Conservation (phyloP, 1,140 invertebrate genomes). For the Brachionus paranguensis region DNA sequence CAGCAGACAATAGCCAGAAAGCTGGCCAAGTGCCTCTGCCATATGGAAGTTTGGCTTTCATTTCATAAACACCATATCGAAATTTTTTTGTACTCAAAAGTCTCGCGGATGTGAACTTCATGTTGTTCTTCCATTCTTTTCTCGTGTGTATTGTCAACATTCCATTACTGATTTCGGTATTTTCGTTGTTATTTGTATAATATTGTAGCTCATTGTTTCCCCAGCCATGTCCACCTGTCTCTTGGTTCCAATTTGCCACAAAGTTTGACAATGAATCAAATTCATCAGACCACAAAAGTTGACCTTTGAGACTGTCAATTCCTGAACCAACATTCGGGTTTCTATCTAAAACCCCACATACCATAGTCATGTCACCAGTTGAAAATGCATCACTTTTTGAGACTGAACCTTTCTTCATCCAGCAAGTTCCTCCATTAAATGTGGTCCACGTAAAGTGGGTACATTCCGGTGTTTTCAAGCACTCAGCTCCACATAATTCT, state of each 20-base stretch:
- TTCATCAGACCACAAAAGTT: conserved; percentile 41
- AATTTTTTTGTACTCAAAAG: background rate
- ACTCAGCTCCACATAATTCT: background rate
- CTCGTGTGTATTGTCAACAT: background rate
- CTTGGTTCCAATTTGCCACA: conserved; percentile 39
- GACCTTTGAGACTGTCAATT: conserved; percentile 12
- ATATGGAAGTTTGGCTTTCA: conserved; percentile 32
- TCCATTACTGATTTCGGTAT: background rate
- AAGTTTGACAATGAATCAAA: conserved; percentile 38
- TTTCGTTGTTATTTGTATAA: conserved; percentile 20
- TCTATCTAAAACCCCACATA: conserved; percentile 38
- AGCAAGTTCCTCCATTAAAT: conserved; percentile 35
- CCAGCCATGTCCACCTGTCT: conserved; percentile 40
- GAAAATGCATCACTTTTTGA: conserved; percentile 29
- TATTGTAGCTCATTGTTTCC: conserved; percentile 41
- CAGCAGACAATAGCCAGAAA: conserved; percentile 39
- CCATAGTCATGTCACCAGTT: conserved; percentile 23
- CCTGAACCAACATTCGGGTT: background rate
- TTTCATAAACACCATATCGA: conserved; percentile 34
- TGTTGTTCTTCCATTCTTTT: conserved; percentile 2
- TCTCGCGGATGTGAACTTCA: conserved; percentile 36
- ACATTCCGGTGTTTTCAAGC: conserved; percentile 4
- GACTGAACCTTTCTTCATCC: conserved; percentile 38
- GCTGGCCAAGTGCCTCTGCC: conserved; percentile 41
- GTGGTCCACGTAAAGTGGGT: conserved; percentile 41